Conservation (phyloP, 2,113 vertebrate genomes). For the Thymallus thymallus region DNA sequence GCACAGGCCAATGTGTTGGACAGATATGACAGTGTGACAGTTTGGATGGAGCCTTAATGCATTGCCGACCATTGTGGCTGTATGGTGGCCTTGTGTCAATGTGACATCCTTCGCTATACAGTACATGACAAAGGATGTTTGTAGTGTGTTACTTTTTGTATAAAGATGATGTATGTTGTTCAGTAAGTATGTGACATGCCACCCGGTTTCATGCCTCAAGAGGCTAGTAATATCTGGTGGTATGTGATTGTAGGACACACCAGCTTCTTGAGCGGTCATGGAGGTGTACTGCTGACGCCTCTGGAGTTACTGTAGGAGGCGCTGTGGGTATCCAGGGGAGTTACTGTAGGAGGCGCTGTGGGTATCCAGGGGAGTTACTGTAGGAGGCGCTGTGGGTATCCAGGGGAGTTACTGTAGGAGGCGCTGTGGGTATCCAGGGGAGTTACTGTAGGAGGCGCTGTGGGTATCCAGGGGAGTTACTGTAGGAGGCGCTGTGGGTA, state of each 20-base stretch:
- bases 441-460: not conserved
- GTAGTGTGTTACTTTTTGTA: not conserved
- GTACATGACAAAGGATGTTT: not conserved
- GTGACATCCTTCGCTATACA: not conserved
- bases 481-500: not conserved
- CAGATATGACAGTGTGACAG: not conserved
- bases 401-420: not conserved
- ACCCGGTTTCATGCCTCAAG: not conserved
- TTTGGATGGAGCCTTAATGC: not conserved
- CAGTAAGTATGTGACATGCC: not conserved
- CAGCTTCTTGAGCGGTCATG: not conserved
- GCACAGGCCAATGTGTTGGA: constrained; percentile 1
- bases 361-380: constrained; percentile 2
- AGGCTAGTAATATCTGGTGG: not conserved
- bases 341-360: no score
- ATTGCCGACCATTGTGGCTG: not conserved
- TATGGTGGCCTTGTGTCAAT: not conserved
- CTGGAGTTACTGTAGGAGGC: not conserved
- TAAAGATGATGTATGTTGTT: not conserved
- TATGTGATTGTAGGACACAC: not conserved
- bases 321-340: not conserved
- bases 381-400: no score
- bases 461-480: not conserved
- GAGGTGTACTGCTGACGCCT: not conserved
- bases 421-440: not conserved